A percentile compares a stretch with the other conserved stretches of the same genome.
phyloP scores from a whole-genome alignment of 2,797 vertebrate genomes.

The Tapera naevia region DNA sequence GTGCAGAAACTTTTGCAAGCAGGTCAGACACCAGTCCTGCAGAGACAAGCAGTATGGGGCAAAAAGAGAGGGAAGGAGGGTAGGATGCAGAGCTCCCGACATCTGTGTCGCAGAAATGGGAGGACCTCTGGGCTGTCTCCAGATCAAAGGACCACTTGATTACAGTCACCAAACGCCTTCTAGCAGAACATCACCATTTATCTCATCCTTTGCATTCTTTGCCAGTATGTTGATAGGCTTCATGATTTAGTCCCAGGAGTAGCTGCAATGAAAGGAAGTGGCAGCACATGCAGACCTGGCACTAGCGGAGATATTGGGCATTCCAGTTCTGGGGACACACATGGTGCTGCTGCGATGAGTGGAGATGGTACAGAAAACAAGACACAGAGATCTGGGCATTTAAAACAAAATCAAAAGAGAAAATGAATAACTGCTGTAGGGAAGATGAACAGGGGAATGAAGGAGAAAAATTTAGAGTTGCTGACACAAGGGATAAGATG shows the following conservation, averaged over 20 bases:
- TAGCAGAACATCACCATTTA: slow-evolving; percentile 15
- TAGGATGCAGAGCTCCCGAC: background rate
- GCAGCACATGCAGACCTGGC: background rate
- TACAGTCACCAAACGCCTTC: slow-evolving; percentile 30
- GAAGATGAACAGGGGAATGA: background rate
- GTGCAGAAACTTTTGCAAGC: background rate
- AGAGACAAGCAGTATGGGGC: background rate
- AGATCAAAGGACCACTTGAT: slow-evolving; percentile 55
- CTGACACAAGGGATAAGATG: background rate
- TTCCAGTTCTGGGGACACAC: background rate
- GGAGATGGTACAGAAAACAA: background rate
- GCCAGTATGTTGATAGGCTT: background rate
- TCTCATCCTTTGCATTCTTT: background rate
- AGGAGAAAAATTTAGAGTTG: background rate
- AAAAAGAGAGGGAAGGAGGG: background rate
- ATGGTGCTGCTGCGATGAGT: background rate
- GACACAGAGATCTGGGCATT: background rate
- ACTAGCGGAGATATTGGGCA: background rate
- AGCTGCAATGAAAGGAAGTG: background rate
- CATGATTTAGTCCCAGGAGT: background rate
- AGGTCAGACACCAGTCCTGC: background rate
- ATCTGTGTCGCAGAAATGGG: slow-evolving; percentile 33
- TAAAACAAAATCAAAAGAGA: background rate
- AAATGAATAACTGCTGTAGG: background rate
- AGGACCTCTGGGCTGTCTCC: background rate